Conservation (phyloP, 35 echinoderm and acorn worm genomes). For the Heliocidaris erythrogramma region DNA sequence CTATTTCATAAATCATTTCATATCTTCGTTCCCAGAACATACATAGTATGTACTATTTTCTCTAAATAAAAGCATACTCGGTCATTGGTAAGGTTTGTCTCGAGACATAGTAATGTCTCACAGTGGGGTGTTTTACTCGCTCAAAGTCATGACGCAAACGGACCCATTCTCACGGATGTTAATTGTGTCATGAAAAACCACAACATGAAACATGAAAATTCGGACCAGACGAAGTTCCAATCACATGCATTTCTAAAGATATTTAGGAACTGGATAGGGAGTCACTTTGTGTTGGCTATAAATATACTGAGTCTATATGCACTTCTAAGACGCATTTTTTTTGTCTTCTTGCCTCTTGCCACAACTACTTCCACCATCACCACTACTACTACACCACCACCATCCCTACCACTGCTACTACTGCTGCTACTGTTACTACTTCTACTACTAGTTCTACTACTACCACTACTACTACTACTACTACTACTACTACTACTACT, state of each 20-base stretch:
- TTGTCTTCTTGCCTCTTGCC: neutral
- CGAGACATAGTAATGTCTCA: neutral
- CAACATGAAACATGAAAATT: neutral
- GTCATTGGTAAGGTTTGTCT: neutral
- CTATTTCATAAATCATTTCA: neutral
- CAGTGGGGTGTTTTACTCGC: neutral
- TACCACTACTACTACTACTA: neutral
- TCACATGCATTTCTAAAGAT: neutral
- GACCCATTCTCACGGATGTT: neutral
- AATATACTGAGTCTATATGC: too few relatives aligned
- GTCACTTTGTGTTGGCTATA: too few relatives aligned
- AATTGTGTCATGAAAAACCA: neutral
- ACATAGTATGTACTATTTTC: neutral
- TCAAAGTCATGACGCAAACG: neutral
- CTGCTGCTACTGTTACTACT: neutral
- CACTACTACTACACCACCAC: neutral
- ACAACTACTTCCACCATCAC: neutral
- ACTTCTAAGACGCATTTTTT: too few relatives aligned
- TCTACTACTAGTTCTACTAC: too few relatives aligned
- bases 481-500: constrained; percentile 4
- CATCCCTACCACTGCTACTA: neutral
- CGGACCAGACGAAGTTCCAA: neutral
- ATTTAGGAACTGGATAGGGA: neutral
- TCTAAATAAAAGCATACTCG: too few relatives aligned
- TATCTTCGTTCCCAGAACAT: neutral